Base-by-base conservation (phyloP, 2,797 vertebrate genomes). In the Gouania willdenowi region DNA sequence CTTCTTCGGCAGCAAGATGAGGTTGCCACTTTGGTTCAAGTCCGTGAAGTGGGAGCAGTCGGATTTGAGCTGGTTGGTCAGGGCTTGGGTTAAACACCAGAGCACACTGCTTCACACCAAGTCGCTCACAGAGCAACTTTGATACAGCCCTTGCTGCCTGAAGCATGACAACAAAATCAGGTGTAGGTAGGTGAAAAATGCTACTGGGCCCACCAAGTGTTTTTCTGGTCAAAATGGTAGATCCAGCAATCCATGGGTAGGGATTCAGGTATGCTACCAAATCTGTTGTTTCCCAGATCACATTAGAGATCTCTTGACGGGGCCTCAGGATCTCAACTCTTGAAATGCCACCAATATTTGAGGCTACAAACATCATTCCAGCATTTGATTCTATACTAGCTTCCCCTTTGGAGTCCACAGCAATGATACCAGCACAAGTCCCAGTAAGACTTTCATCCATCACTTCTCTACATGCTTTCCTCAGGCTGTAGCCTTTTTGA, bases 271-370 rank as follows among this genome's bases (percentile, higher is more conserved):
- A 82, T 18, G 88, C 88, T 40, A 90, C 75, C 9, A 89, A 71
- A 31, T 87, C 79, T 32, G 88, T 73, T 1, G 75, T 87, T 77
- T 90, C 88, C 88, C 88, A 90, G 47, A 90, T 87, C 19, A 87
- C 81, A 63, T 88, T 22, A 3, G 73, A 58, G 43, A 78, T 68
- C 28, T 3, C 65, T 8, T 39, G 76, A n/a, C 77, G 42, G 3
- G 89, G 88, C 36, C 71, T 80, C 8, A 89, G 52, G 28, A 87
- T 79, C 38, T 91, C 85, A 24, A 83, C 83, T 45, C 72, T 59
- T 32, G 78, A 57, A 40, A 78, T 62, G 3, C 79, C 84, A 27
- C 23, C 31, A 5, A 68, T 50, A 45, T 86, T 24, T 14, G 89
- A 89, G 4, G 75, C 88, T 39, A 89, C 82, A 62, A 90, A 89